Base-by-base conservation (phyloP, 2,797 vertebrate genomes). In the Gymnocypris eckloni region DNA sequence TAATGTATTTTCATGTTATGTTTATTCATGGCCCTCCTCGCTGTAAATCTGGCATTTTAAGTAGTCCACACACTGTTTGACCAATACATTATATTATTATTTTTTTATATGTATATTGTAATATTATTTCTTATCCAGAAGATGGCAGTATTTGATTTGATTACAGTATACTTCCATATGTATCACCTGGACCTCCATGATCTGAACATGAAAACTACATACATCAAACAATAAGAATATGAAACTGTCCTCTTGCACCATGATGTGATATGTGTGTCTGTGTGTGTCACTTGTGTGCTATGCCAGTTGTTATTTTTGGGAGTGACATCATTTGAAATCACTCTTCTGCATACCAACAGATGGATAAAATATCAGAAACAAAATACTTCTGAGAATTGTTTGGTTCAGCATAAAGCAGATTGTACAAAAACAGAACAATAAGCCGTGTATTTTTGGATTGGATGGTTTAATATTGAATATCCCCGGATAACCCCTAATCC, bases 401-500 rank as follows among this genome's bases (percentile, higher is more conserved):
- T 28, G 18, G 25, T 67, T 76, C 59, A 76, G 71, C 9, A 76
- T 76, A 82, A 71, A 1, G 2, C 4, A 77, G 61, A 78, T 39
- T 52, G 28, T 10, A 69, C 37, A 70, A 33, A 70, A 70, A 56
- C 64, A 33, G 64, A 59, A 22, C 37, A 56, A 84, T 70, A 79
- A 70, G 4, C 39, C 4, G 0, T 15, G 16, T 79, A 43, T 71
- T 85, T 73, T 64, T 61, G 28, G 52, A 82, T 41, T 66, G 56
- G 64, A 41, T 79, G n/a, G 25, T 56, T 71, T 70, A 79, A 85
- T 56, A 45, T n/a, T 37, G n/a, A 79, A 71, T 61, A 71, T 85
- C 75, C 76, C 50, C 8, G 1, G 18, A 79, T 85, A 71, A 85
- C 37, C 83, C 79, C 73, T 79, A 85, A 79, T 85, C 83, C 73